These are phyloP conservation scores for Halcyon smyrnensis DNA, from an alignment of 2,797 vertebrate species.

Conservation along the genomic window DNA sequence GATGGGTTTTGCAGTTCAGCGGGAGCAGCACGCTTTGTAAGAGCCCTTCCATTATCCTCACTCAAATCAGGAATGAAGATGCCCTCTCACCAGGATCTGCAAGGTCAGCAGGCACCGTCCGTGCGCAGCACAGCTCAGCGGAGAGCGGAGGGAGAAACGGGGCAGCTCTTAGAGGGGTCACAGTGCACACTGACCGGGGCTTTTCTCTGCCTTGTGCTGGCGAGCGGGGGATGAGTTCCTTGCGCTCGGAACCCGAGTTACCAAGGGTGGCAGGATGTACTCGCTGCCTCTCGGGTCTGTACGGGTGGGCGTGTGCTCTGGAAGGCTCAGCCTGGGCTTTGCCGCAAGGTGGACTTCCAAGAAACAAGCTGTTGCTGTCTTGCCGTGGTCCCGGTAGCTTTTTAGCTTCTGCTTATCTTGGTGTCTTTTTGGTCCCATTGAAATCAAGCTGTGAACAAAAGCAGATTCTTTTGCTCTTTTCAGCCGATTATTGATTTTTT, in stretches of 20 bases:
- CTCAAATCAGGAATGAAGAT: not conserved
- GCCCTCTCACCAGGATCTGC: not conserved
- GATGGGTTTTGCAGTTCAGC: conserved; percentile 26
- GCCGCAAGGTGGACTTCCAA: not conserved
- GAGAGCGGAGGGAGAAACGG: not conserved
- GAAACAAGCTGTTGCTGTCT: not conserved
- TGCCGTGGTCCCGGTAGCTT: not conserved
- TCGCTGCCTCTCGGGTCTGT: not conserved
- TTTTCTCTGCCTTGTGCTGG: rapidly evolving
- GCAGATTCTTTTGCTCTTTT: not conserved
- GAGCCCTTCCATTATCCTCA: not conserved
- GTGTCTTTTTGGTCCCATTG: not conserved
- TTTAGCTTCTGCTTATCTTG: not conserved
- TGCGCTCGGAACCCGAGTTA: not conserved
- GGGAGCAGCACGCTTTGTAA: conserved; percentile 11
- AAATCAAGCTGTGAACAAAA: conserved; percentile 31
- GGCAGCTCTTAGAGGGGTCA: rapidly evolving
- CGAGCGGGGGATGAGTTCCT: not conserved
- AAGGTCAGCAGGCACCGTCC: not conserved
- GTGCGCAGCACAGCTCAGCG: rapidly evolving
- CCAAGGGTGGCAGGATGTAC: not conserved
- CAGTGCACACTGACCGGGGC: not conserved
- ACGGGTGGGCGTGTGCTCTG: not conserved
- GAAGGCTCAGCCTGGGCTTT: not conserved
- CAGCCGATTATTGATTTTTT: not conserved